Base-by-base conservation (phyloP, 1,140 invertebrate genomes). In the Drosophila seguyi region DNA sequence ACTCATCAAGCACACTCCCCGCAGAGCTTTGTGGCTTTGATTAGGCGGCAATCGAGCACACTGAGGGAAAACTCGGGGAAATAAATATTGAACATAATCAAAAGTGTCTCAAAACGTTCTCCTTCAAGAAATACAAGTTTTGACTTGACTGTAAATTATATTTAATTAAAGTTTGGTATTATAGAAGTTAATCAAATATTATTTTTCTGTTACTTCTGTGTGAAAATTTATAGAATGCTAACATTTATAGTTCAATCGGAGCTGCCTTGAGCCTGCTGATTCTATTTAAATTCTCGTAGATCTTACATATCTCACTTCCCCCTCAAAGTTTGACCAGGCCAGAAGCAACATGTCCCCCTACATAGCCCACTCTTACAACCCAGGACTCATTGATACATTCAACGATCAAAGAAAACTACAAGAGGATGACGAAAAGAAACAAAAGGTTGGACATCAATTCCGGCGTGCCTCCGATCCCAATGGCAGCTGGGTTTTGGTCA, bases 11-110 rank as follows among this genome's bases (percentile, higher is more conserved):
- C 52, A 25, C 34, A 55, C 52, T 22, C 79, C 83, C 72, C 83
- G 45, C 80, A 66, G 84, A 81, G 84, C 62, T 47, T 47, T 3
- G 11, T n/a, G 72, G 61, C 73, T 69, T 74, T 79, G 82, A 87
- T 87, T 87, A 82, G 75, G 66, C 39, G 60, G 62, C 47, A 29
- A 66, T 31, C n/a, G 44, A 20, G 3, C 48, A 41, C 52, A 38
- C 38, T 50, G 20, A 10, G 0, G 18, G 50, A 52, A 69, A 52
- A 22, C 16, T 13, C 0, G 0, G 20, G 20, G 29, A 3, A 50
- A 13, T 31, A 7, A 6, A 13, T 31, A 7, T 14, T 14, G 0
- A 1, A 34, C 3, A 16, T 53, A 14, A 50, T 50, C 1, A 29
- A n/a, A 27, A n/a, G 13, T 45, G 2, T 3, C 11, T 45, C 7